phyloP scores from a whole-genome alignment of 1,140 invertebrate species.

The Pogonus chalceus region DNA sequence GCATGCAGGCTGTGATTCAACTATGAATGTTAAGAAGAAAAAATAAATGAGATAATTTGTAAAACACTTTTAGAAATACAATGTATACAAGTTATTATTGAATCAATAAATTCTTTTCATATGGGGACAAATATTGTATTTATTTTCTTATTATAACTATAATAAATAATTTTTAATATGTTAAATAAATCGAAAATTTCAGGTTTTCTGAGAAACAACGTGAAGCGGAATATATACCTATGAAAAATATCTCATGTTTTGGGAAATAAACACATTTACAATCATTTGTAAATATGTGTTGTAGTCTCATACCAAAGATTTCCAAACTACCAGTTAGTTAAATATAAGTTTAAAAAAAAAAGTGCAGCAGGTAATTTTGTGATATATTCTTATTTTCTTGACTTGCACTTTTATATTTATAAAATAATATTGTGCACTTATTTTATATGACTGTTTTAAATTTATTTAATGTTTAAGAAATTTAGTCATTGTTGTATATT shows the following conservation, averaged over 20 bases:
- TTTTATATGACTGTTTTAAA: too few relatives aligned
- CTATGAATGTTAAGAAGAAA: constrained; percentile 1
- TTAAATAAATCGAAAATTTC: constrained; percentile 14
- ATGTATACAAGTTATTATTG: not conserved
- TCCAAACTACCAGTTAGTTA: not conserved
- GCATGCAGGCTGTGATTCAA: constrained; percentile 5
- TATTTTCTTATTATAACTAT: constrained; percentile 8
- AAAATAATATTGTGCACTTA: too few relatives aligned
- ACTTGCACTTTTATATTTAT: too few relatives aligned
- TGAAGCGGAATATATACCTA: constrained; percentile 32
- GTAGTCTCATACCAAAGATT: not conserved
- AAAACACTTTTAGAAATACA: constrained; percentile 9
- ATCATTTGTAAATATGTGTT: not conserved
- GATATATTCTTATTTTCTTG: not conserved
- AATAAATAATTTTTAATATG: constrained; percentile 15
- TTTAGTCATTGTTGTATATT: too few relatives aligned
- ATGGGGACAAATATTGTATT: constrained; percentile 11
- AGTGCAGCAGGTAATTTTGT: not conserved
- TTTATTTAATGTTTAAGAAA: too few relatives aligned
- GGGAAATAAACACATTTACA: not conserved
- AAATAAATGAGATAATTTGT: constrained; percentile 4
- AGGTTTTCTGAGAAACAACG: constrained; percentile 31
- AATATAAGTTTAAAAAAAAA: not conserved
- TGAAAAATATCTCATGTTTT: constrained; percentile 33
- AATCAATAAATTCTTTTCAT: constrained; percentile 11